Conservation (phyloP, 2,797 vertebrate species). For the Darevskia nairensis region DNA sequence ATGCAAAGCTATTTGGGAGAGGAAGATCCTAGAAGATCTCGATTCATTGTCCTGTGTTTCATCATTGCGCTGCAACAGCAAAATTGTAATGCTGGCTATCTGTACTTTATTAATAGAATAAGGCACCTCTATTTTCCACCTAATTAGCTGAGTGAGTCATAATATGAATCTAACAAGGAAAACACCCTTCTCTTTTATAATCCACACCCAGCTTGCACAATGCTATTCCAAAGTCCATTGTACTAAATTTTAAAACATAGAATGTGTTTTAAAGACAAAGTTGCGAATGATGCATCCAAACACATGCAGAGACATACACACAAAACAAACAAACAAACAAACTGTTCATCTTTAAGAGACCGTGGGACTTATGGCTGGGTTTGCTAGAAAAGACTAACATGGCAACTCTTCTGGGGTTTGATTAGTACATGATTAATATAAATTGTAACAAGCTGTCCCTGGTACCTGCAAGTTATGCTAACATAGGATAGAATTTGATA, state of each 20-base stretch:
- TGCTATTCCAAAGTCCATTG: constrained; percentile 3
- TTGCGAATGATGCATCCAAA: neutral
- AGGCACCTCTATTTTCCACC: neutral
- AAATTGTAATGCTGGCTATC: neutral
- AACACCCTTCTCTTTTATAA: constrained; percentile 18
- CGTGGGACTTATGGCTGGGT: neutral
- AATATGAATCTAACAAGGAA: constrained; percentile 21
- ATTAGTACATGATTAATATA: neutral
- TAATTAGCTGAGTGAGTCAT: constrained; percentile 23
- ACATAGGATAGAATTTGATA: neutral
- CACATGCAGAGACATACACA: neutral
- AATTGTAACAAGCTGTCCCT: neutral
- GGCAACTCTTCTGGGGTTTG: neutral
- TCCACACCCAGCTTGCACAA: constrained; percentile 16
- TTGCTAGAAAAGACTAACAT: neutral
- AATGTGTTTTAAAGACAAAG: neutral
- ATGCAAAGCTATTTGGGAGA: neutral
- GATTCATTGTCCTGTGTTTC: constrained; percentile 2
- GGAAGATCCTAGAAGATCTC: constrained; percentile 1
- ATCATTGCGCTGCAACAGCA: constrained; percentile 5
- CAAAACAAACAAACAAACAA: neutral
- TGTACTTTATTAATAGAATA: constrained; percentile 5
- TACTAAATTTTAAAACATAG: neutral
- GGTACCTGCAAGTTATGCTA: constrained; percentile 1
- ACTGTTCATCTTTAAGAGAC: neutral